Base-by-base conservation (phyloP, 2,113 vertebrate species). In the Psittacula cyanocephala region DNA sequence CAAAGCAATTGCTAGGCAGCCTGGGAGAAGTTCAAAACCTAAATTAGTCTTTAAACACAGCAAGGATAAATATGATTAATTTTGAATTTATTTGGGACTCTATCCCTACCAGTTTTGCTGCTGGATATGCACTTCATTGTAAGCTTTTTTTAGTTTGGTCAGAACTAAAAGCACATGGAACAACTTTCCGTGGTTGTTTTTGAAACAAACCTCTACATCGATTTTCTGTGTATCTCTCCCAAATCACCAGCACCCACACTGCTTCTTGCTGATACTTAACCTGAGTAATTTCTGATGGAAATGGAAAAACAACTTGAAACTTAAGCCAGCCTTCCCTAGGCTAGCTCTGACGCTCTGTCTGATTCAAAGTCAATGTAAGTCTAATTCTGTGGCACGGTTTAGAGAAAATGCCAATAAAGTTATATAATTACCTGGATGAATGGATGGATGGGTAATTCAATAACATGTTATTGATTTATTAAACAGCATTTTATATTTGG, bases 281-380 rank as follows among this genome's bases (percentile, higher is more conserved):
- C 75, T 17, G 43, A 37, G 12, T 28, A 2, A 43, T 55, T 20
- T 75, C 44, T 6, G 16, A 22, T 1, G 14, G 2, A 87, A 77
- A 31, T 1, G 5, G 50, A 71, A 85, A 88, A 13, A 15, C 18
- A 41, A 25, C 60, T 39, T 39, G 13, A 87, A 52, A 62, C 29
- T 60, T 17, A 50, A 41, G 39, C 16, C 77, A 71, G 28, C 1
- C 20, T 57, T 63, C 39, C 72, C 33, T 28, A 44, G n/a, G 27
- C 46, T 84, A 55, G 0, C 43, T 69, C 39, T 65, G 10, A 27
- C 0, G 1, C 15, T 49, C 64, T 49, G 29, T n/a, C 59, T 50
- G 33, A 47, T n/a, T 57, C 62, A 31, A 19, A 64, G 62, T 13
- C 14, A 22, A 39, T 63, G 35, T 19, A 20, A 70, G 24, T 19